These are phyloP conservation scores for Dendrolimus pini DNA, from an alignment of 2,888 invertebrate genomes.

Conservation along the genomic window DNA sequence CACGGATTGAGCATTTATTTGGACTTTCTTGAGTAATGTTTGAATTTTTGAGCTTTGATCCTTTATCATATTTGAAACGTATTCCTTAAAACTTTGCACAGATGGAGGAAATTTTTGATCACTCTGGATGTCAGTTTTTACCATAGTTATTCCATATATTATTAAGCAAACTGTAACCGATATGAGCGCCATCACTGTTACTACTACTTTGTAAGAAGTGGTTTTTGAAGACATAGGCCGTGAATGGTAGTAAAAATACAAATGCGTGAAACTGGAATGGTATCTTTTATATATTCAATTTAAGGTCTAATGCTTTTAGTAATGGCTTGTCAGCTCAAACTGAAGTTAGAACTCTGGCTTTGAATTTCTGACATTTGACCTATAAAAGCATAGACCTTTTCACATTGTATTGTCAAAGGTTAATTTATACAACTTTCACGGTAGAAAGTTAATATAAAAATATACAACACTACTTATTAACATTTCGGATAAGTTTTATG, in stretches of 20 bases:
- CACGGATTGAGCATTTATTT: constrained; percentile 53
- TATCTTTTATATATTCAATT: constrained; percentile 38
- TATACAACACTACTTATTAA: constrained; percentile 21
- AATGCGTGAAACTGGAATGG: constrained; percentile 23
- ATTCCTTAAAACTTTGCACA: constrained; percentile 48
- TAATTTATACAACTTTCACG: constrained; percentile 19
- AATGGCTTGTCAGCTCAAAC: constrained; percentile 39
- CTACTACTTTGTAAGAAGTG: constrained; percentile 25
- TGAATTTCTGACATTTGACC: constrained; percentile 59
- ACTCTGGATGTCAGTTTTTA: constrained; percentile 35
- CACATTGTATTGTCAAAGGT: constrained; percentile 33
- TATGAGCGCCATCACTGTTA: constrained; percentile 61
- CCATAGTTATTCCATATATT: constrained; percentile 37
- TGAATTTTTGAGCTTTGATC: constrained; percentile 62
- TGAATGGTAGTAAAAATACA: constrained; percentile 15
- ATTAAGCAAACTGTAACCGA: constrained; percentile 41
- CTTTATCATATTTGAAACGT: constrained; percentile 49
- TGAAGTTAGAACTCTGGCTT: constrained; percentile 32
- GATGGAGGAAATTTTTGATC: constrained; percentile 27
- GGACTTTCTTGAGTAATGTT: constrained; percentile 50
- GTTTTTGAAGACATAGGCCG: constrained; percentile 49
- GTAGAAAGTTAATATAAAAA: constrained; percentile 13
- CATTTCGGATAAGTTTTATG: not conserved
- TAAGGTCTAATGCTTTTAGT: constrained; percentile 45
- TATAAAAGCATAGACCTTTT: constrained; percentile 52